Evolutionary conservation across 2,888 invertebrate genomes (phyloP), one percentile per base, ranked within the genome.

Genomic region (Xestia xanthographa): DNA sequence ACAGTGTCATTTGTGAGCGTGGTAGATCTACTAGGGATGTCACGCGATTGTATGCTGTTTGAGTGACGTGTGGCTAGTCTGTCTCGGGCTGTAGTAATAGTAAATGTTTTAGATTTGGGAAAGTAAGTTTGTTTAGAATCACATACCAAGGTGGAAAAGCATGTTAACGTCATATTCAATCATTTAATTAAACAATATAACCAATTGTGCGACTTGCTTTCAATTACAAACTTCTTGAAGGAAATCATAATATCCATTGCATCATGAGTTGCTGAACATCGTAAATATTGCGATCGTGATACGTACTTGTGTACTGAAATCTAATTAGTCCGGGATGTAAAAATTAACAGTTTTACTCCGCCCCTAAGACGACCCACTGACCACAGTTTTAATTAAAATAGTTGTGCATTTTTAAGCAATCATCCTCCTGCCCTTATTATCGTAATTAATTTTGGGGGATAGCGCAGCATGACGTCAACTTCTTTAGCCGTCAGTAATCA

Each of bases 1-100:
- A 74, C 75, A 75, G 74, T 66, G 82, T 82, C 83, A 79, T 34
- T 34, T 71, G 78, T 43, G 70, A 53, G 9, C 62, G 74, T 75
- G 74, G n/a, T 71, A 48, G 66, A 62, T 66, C 41, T 62, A 22
- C 68, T 76, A 87, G 77, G 74, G 79, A 6, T 80, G 65, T 75
- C 75, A 48, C 38, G 22, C 20, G 17, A 38, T 20, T 29, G 63
- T 68, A 48, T 43, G 5, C 6, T 12, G 26, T 6, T 11, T 79
- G 60, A 60, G 20, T 60, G 60, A 34, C 20, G 60, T 29, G 60
- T 60, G 29, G 29, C 20, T 29, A 34, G 34, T 34, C 17, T 20
- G 38, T 50, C 38, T 53, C 11, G n/a, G 41, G 20, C 22, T 66
- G 20, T 29, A 20, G 20, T 60, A 22, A 22, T 34, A 60, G 4